A percentile compares a stretch with the other conserved stretches of the same genome.
phyloP scores from a whole-genome alignment of 2,113 vertebrate species.

The Tragulus kanchil region DNA sequence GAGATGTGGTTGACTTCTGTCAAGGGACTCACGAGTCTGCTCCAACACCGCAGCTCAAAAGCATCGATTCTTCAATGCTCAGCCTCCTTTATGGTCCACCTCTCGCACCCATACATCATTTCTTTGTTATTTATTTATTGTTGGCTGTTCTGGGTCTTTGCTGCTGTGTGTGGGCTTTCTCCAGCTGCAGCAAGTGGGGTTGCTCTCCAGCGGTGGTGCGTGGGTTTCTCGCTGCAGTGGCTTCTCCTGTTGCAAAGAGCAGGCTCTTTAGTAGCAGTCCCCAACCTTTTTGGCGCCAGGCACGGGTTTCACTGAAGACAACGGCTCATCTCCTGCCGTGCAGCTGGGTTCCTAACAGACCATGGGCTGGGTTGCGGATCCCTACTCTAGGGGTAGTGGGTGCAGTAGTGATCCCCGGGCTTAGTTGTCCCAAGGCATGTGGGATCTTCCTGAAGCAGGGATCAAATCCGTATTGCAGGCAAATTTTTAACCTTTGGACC shows the following conservation, averaged over 20 bases:
- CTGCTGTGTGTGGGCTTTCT: neutral
- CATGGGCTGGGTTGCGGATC: neutral
- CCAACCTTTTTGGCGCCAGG: neutral
- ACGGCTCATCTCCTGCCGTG: neutral
- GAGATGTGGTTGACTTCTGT: too few relatives aligned
- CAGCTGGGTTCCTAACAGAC: neutral
- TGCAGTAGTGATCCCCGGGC: neutral
- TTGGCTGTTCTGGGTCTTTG: neutral
- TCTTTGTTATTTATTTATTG: rapidly evolving
- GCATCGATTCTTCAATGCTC: neutral
- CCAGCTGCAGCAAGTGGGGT: neutral
- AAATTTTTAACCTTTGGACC: neutral
- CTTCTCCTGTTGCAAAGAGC: neutral
- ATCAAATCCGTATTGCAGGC: neutral
- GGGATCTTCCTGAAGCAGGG: neutral
- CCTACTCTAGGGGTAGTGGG: neutral
- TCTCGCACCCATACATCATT: rapidly evolving
- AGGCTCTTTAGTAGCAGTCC: neutral
- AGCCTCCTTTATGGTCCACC: neutral
- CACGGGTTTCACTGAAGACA: neutral
- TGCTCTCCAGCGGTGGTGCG: neutral
- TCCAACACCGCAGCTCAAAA: neutral
- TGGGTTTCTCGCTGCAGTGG: rapidly evolving
- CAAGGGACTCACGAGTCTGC: neutral
- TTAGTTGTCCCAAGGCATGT: neutral